Evolutionary conservation across 2,113 vertebrate species (phyloP), one percentile per base, ranked within the genome.

Genomic region (Cricetomys ansorgei): DNA sequence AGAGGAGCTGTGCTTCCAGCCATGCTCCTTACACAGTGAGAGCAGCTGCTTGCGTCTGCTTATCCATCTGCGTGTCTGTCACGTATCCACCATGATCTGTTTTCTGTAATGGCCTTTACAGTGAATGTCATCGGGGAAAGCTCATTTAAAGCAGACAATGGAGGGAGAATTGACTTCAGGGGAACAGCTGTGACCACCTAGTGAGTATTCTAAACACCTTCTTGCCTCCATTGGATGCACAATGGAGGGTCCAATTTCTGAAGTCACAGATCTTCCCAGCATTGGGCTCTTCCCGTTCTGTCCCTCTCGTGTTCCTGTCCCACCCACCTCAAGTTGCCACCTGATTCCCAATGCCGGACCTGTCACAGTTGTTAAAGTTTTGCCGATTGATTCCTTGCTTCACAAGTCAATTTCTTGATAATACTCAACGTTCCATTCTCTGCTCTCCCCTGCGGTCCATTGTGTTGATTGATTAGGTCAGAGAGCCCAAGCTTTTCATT

Each of bases 391-490:
- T 91, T 96, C 90, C 81, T 96, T 95, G 94, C 96, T 62, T 89
- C 80, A 91, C 95, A 96, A 97, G 96, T 84, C 88, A 94, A 55
- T 96, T 97, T 95, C 81, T 91, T 96, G 80, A 83, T 92, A 97
- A 88, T 79, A 50, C 75, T 91, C 92, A 91, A 62, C 86, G 92
- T 97, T 91, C 92, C 62, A 86, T 96, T 85, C 72, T 97, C 88
- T 91, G 59, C 37, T 94, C 53, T 70, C 94, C 95, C 64, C 45
- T 95, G 72, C 77, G 43, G 91, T 65, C 96, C 92, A 94, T 92
- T 97, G 89, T 95, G 91, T 88, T 97, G 96, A 97, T 97, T 95
- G 95, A 98, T 97, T 97, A 96, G 96, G 97, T 98, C 95, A 97
- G 91, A 97, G 95, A 97, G 96, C 80, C 73, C 85, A 94, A 92